Conservation (phyloP, 1,140 invertebrate species). For the Holotrichia oblita region DNA sequence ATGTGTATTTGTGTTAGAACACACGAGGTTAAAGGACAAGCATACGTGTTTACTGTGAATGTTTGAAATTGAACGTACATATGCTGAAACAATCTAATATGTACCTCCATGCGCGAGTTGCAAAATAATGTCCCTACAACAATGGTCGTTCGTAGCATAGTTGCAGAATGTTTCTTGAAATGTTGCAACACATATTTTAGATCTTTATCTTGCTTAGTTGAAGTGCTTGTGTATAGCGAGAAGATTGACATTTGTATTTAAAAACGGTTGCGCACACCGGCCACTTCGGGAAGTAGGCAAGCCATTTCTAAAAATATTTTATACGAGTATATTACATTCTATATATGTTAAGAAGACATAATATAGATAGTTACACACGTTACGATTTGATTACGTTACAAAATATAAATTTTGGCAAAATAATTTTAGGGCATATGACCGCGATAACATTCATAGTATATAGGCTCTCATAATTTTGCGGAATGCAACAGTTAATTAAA, state of each 20-base stretch:
- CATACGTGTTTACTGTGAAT: constrained; percentile 25
- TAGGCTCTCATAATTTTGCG: too few relatives aligned
- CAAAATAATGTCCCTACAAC: constrained; percentile 33
- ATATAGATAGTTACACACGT: background rate
- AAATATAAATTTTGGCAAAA: too few relatives aligned
- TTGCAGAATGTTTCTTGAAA: constrained; percentile 35
- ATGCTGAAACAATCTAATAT: constrained; percentile 24
- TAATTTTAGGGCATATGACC: too few relatives aligned
- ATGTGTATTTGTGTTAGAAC: background rate
- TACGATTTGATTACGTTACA: background rate
- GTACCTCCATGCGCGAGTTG: constrained; percentile 21
- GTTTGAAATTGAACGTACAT: constrained; percentile 30
- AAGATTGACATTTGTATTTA: constrained; percentile 37
- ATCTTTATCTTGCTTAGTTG: constrained; percentile 18
- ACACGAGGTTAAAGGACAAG: constrained; percentile 33
- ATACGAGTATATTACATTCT: constrained; percentile 1
- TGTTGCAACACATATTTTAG: constrained; percentile 31
- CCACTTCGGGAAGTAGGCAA: constrained; percentile 12
- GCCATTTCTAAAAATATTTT: constrained; percentile 16
- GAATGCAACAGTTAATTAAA: too few relatives aligned
- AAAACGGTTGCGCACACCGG: constrained; percentile 12
- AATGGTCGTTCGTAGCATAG: constrained; percentile 32
- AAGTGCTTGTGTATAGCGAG: constrained; percentile 11
- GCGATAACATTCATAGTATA: too few relatives aligned
- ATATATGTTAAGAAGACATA: background rate